A percentile compares a stretch with the other conserved stretches of the same genome.
phyloP scores from a whole-genome alignment of 30 jellyfish, hydroid and myxozoan species.

The Aurelia sp. region DNA sequence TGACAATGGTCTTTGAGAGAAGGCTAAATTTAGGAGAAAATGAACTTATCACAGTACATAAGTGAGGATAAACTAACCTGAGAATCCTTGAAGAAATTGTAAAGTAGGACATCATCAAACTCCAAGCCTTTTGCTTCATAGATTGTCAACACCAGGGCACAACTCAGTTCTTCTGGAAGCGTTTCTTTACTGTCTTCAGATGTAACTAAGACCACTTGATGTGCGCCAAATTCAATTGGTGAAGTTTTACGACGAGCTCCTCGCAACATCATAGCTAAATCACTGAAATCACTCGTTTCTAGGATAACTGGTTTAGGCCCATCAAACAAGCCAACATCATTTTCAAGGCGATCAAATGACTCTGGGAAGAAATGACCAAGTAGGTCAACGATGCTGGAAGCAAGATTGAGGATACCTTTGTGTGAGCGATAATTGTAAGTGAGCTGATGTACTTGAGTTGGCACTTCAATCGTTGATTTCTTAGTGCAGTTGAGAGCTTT shows the following conservation, averaged over 20 bases:
- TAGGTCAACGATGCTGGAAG: slow-evolving; percentile 70
- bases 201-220: slow-evolving; percentile 88
- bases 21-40: too few relatives aligned
- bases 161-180: slow-evolving; percentile 82
- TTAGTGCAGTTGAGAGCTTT: slow-evolving; percentile 35
- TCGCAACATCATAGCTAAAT: slow-evolving; percentile 78
- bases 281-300: slow-evolving; percentile 73
- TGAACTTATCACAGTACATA: too few relatives aligned
- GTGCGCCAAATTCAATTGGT: slow-evolving; percentile 94
- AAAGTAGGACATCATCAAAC: slow-evolving; percentile 88
- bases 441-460: slow-evolving; percentile 69
- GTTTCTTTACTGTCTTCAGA: slow-evolving; percentile 74
- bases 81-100: slow-evolving; percentile 89
- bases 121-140: slow-evolving; percentile 95
- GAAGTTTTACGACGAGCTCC: slow-evolving; percentile 85
- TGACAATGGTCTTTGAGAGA: too few relatives aligned
- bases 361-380: slow-evolving; percentile 76
- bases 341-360: slow-evolving; percentile 72
- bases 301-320: slow-evolving; percentile 95
- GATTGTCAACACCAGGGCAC: slow-evolving; percentile 77
- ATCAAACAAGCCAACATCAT: slow-evolving; percentile 83
- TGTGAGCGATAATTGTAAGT: slow-evolving; percentile 92
- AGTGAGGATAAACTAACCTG: slow-evolving; percentile 52
- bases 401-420: slow-evolving; percentile 75
- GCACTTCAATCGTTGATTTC: slow-evolving; percentile 52